phyloP scores from a whole-genome alignment of 2,113 vertebrate species.

The Notarius quadriscutis region DNA sequence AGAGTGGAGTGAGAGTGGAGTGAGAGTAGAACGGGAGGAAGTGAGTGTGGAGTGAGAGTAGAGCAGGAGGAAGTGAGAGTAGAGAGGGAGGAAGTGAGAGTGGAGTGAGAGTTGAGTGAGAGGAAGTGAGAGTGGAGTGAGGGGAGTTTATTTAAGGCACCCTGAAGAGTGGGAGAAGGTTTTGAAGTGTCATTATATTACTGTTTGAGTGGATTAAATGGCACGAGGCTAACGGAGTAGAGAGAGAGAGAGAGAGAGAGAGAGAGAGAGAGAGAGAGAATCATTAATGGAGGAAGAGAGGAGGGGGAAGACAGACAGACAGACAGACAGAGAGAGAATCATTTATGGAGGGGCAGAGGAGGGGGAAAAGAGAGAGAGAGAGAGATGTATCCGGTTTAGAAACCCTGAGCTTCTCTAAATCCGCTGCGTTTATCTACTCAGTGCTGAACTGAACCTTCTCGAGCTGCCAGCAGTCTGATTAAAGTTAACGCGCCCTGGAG shows the following conservation, averaged over 20 bases:
- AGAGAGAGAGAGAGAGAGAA: not conserved
- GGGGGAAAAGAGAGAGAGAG: conserved; percentile 25
- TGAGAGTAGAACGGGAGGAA: no score
- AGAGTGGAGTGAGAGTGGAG: no score
- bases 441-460: not conserved
- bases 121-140: not conserved
- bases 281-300: no score
- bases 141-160: conserved; percentile 63
- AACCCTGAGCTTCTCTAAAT: not conserved
- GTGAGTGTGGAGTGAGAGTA: no score
- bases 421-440: conserved; percentile 8
- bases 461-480: conserved; percentile 10
- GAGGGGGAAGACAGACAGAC: no score
- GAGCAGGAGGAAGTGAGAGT: no score
- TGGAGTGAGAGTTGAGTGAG: no score
- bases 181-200: conserved; percentile 78
- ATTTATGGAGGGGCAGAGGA: conserved; percentile 53
- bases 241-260: conserved; percentile 31
- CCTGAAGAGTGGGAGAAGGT: conserved; percentile 65
- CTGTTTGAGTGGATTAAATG: conserved; percentile 74
- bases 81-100: no score
- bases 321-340: no score
- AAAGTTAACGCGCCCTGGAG: conserved; percentile 36
- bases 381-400: not conserved
- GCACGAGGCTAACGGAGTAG: conserved; percentile 64